A percentile compares a stretch with the other conserved stretches of the same genome.
phyloP scores from a whole-genome alignment of 2,797 vertebrate species.

The Thaleichthys pacificus region DNA sequence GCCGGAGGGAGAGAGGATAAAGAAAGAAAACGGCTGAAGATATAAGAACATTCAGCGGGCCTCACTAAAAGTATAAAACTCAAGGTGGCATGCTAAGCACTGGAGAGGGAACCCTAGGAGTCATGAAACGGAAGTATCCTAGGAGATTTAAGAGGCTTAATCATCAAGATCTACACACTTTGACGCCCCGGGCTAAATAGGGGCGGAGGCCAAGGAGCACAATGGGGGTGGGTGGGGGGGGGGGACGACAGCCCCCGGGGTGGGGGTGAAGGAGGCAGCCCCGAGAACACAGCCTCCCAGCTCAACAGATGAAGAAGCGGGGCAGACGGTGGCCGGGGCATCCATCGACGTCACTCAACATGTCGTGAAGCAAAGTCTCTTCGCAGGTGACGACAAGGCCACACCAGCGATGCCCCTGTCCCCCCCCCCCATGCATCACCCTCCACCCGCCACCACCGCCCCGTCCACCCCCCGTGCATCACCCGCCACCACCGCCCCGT shows the following conservation, averaged over 20 bases:
- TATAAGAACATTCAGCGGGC: no score
- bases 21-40: no score
- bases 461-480: slow-evolving; percentile 22
- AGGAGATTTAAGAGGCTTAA: not conserved
- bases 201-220: not conserved
- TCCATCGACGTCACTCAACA: slow-evolving; percentile 40
- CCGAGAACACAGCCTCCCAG: slow-evolving; percentile 2
- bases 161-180: not conserved
- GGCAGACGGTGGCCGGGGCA: slow-evolving; percentile 3
- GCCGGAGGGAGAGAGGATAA: no score
- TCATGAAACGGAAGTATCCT: no score
- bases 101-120: no score
- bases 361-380: slow-evolving; percentile 21
- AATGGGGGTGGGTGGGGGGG: no score
- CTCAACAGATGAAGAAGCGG: not conserved
- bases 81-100: no score
- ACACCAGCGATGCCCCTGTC: no score
- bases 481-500: not conserved
- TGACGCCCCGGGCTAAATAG: not conserved
- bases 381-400: no score
- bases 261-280: not conserved
- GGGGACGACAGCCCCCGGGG: no score
- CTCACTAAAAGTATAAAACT: no score
- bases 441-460: not conserved
- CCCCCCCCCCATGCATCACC: slow-evolving; percentile 23